Percentiles rank a stretch among this genome's conserved stretches.
These are phyloP conservation scores for Whitmania pigra DNA, from an alignment of 1,140 invertebrate species.

Conservation along the genomic window DNA sequence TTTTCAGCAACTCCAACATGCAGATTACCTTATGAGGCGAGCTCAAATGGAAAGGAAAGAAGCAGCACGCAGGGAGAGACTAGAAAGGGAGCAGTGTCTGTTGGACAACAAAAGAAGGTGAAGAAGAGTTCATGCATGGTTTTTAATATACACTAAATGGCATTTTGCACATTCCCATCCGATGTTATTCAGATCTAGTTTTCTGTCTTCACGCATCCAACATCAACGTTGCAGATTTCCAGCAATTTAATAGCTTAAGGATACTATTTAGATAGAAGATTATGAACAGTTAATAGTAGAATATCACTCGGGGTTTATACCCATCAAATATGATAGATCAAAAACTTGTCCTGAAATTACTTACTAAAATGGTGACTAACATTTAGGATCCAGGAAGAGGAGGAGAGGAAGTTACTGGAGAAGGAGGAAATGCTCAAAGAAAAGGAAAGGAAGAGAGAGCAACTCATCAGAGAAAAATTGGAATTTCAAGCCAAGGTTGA, in stretches of 20 bases:
- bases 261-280: background rate
- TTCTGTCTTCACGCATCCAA: no score
- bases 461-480: background rate
- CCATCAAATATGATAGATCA: background rate
- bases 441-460: background rate
- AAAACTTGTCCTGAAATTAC: background rate
- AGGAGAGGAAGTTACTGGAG: background rate
- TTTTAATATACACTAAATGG: background rate
- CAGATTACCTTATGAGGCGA: background rate
- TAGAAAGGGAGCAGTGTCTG: background rate
- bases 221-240: background rate
- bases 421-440: background rate
- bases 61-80: constrained; percentile 6
- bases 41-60: background rate
- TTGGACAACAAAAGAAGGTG: background rate
- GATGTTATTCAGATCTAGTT: no score
- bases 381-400: background rate
- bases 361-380: background rate
- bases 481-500: background rate
- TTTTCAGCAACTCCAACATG: constrained; percentile 9
- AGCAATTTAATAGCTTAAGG: background rate
- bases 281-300: background rate
- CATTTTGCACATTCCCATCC: background rate
- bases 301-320: background rate
- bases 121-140: background rate